Conservation (phyloP, 2,797 vertebrate genomes). For the Mionectes olivaceus region DNA sequence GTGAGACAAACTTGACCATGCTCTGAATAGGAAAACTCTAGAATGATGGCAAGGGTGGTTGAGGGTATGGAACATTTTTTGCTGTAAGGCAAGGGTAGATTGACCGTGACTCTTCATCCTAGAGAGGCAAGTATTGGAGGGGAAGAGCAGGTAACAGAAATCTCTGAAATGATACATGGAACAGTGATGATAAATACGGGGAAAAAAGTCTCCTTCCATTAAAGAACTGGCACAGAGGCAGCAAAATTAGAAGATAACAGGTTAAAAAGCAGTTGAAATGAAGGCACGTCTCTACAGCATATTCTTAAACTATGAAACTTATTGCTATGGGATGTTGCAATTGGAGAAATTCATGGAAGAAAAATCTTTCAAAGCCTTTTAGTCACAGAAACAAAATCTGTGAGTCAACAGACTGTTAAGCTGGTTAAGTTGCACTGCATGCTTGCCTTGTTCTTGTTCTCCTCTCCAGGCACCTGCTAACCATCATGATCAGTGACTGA, state of each 20-base stretch:
- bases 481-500: background rate
- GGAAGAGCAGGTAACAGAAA: background rate
- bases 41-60: background rate
- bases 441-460: background rate
- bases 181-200: background rate
- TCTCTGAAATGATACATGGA: background rate
- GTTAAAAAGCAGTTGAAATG: background rate
- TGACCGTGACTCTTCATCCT: background rate
- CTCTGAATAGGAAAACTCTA: background rate
- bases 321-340: background rate
- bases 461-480: background rate
- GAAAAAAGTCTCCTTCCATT: background rate
- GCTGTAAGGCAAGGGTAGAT: background rate
- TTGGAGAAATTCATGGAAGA: background rate
- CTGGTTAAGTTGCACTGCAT: background rate
- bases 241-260: background rate
- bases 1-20: background rate
- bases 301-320: background rate
- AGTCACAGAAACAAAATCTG: background rate
- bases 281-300: background rate
- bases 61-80: background rate
- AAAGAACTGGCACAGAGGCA: background rate
- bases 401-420: background rate
- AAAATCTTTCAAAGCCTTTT: background rate
- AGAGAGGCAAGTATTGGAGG: background rate